Conservation (phyloP, 2,113 vertebrate genomes). For the Pelusios castaneus region DNA sequence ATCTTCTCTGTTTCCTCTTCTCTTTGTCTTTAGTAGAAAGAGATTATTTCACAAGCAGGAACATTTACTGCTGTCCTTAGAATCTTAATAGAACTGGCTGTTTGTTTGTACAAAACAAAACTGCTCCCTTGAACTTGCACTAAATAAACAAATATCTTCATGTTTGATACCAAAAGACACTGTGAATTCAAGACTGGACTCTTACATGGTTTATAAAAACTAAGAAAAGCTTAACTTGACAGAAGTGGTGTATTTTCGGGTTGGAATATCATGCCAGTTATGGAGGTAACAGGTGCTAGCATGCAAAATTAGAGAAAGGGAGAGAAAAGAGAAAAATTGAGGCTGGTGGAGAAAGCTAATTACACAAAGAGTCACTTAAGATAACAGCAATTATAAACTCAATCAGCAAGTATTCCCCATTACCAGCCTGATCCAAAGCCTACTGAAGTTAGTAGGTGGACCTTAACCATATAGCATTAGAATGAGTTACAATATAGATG, state of each 20-base stretch:
- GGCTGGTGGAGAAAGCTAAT: rapidly evolving
- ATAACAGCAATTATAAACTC: not conserved
- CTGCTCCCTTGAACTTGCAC: not conserved
- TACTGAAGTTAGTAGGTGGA: not conserved
- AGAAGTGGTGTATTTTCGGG: not conserved
- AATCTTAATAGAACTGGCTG: not conserved
- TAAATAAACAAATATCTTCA: not conserved
- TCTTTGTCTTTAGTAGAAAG: slow-evolving; percentile 57
- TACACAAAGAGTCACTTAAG: not conserved
- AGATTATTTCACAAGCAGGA: not conserved
- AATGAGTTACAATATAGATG: not conserved
- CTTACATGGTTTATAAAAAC: not conserved
- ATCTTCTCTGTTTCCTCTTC: slow-evolving; percentile 48
- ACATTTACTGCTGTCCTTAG: slow-evolving; percentile 13
- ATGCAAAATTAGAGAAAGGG: not conserved
- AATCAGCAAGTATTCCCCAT: not conserved
- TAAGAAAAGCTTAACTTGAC: not conserved
- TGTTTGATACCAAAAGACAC: not conserved
- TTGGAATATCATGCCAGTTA: not conserved
- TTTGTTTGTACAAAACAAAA: not conserved
- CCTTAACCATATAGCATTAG: not conserved
- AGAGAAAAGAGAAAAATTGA: not conserved
- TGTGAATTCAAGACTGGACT: not conserved
- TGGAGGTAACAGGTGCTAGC: not conserved
- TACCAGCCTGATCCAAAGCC: not conserved